Conservation (phyloP, 2,113 vertebrate species). For the Psettodes erumei region DNA sequence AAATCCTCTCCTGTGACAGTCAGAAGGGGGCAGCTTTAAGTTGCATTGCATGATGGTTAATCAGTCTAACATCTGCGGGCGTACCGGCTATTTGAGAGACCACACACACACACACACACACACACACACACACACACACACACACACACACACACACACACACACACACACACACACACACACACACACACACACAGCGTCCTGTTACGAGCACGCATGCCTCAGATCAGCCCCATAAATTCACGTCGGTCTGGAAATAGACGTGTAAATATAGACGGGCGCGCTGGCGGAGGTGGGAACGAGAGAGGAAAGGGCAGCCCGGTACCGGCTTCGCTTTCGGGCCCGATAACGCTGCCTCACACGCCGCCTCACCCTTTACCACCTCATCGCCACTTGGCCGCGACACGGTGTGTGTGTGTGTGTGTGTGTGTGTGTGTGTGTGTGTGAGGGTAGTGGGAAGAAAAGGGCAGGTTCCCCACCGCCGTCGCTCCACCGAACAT, state of each 20-base stretch:
- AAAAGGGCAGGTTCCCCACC: constrained; percentile 56
- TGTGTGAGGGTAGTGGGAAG: background rate
- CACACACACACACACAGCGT: constrained; percentile 15
- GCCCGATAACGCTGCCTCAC: constrained; percentile 28
- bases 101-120: constrained; percentile 31
- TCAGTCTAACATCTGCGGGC: constrained; percentile 70
- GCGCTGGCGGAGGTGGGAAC: constrained; percentile 50
- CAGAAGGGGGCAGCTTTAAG: background rate
- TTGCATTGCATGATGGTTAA: constrained; percentile 43
- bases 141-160: background rate
- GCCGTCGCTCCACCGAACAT: constrained; percentile 2
- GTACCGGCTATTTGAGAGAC: constrained; percentile 39
- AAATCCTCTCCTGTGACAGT: constrained; percentile 24
- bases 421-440: background rate
- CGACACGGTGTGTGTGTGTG: background rate
- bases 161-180: constrained; percentile 33
- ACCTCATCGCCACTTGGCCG: constrained; percentile 27
- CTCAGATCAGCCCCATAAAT: constrained; percentile 67
- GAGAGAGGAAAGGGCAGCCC: constrained; percentile 62
- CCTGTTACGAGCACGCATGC: constrained; percentile 68
- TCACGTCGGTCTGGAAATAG: constrained; percentile 76
- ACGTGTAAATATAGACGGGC: constrained; percentile 75
- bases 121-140: background rate
- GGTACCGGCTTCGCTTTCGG: constrained; percentile 26
- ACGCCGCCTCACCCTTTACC: constrained; percentile 33